These are phyloP conservation scores for Limenitis camilla DNA, from an alignment of 2,888 invertebrate genomes.

Conservation along the genomic window DNA sequence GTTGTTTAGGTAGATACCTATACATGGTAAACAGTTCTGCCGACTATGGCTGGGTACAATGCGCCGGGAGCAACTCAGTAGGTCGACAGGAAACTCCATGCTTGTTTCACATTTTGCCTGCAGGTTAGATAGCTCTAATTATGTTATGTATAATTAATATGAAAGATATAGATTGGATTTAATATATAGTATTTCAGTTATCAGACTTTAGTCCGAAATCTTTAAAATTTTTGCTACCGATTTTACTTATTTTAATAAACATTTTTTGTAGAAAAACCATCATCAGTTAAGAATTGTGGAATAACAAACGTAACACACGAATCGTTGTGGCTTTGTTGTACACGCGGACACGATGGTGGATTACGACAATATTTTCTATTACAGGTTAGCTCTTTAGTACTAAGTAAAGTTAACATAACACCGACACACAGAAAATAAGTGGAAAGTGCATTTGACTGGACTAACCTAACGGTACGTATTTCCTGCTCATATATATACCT, in stretches of 20 bases:
- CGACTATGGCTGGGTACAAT: constrained; percentile 86
- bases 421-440: too few relatives aligned
- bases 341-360: constrained; percentile 81
- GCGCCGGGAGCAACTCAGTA: constrained; percentile 81
- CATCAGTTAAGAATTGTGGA: constrained; percentile 78
- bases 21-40: constrained; percentile 76
- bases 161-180: background rate
- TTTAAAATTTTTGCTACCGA: too few relatives aligned
- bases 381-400: constrained; percentile 59
- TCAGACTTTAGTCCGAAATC: too few relatives aligned
- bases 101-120: constrained; percentile 83
- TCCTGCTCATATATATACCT: too few relatives aligned
- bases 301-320: constrained; percentile 80
- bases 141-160: background rate
- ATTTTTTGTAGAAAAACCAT: constrained; percentile 83
- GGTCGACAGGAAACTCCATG: constrained; percentile 82
- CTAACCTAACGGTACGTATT: too few relatives aligned
- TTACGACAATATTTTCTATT: constrained; percentile 78
- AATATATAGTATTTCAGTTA: too few relatives aligned
- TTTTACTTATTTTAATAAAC: background rate
- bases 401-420: too few relatives aligned
- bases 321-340: constrained; percentile 77
- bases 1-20: constrained; percentile 48
- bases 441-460: too few relatives aligned
- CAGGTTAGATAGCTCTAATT: constrained; percentile 49